Percentiles rank a stretch among this genome's conserved stretches.
Conservation (phyloP, 2,797 vertebrate genomes). For the Phrynocephalus guinanensis region DNA sequence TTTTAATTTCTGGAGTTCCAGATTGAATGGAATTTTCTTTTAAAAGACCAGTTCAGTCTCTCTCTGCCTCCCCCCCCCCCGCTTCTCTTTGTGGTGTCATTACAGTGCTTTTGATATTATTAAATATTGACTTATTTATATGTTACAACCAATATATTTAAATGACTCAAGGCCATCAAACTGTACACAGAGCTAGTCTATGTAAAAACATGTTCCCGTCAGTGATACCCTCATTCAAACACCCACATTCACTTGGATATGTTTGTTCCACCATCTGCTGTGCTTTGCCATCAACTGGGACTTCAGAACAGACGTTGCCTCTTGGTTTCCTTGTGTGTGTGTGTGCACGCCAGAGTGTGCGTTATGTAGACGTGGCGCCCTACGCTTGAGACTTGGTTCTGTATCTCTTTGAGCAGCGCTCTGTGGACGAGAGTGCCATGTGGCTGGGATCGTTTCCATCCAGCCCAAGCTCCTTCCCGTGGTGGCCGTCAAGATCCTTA, state of each 20-base stretch:
- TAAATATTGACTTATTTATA: constrained; percentile 42
- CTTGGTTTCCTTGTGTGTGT: not conserved
- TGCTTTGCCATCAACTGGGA: constrained; percentile 6
- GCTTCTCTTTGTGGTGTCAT: not conserved
- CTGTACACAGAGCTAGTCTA: constrained; percentile 5
- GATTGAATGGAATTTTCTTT: not conserved
- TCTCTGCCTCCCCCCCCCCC: not conserved
- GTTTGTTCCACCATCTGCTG: constrained; percentile 48
- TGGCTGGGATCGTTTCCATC: not conserved
- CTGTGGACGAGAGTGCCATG: rapidly evolving
- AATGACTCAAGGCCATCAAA: constrained; percentile 47
- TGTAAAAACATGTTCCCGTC: constrained; percentile 13
- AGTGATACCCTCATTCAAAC: constrained; percentile 42
- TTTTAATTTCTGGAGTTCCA: not conserved
- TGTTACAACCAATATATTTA: constrained; percentile 35
- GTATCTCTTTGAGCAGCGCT: rapidly evolving
- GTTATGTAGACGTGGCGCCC: not conserved
- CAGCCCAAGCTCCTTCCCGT: no score
- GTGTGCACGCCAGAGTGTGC: not conserved
- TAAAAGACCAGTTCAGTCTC: no score
- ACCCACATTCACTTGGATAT: constrained; percentile 42
- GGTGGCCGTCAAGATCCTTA: no score
- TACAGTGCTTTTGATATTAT: constrained; percentile 16
- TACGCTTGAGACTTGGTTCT: not conserved
- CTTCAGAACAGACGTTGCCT: not conserved